phyloP scores from a whole-genome alignment of 1,140 invertebrate species.

The Microplitis demolitor region DNA sequence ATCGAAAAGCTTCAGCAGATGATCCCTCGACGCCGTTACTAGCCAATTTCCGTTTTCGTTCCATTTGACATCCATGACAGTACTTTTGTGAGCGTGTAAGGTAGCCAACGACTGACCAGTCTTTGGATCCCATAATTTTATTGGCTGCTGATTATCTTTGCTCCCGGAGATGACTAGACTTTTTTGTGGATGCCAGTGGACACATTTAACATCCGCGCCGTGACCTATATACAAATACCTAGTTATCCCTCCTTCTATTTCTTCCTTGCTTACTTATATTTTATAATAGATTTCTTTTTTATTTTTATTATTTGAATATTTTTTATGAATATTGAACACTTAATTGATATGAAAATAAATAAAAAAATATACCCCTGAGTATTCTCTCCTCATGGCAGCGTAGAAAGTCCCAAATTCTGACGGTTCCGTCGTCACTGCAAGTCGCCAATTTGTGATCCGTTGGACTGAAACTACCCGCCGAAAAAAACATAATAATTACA shows the following conservation, averaged over 20 bases:
- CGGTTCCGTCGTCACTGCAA: conserved; percentile 98
- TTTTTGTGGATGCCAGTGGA: conserved; percentile 99
- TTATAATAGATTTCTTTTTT: neutral
- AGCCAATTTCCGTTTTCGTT: conserved; percentile 99
- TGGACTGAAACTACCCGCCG: conserved; percentile 90
- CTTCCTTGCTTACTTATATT: neutral
- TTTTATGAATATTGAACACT: too few species aligned
- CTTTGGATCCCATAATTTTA: conserved; percentile 99
- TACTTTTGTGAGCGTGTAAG: conserved; percentile 97
- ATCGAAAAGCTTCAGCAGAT: conserved; percentile 98
- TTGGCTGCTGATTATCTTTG: conserved; percentile 99
- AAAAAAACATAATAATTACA: conserved; percentile 48
- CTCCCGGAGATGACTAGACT: conserved; percentile 96
- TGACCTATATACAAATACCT: conserved; percentile 73
- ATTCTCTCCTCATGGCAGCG: conserved; percentile 96
- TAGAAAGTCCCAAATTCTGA: conserved; percentile 98
- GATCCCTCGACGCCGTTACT: conserved; percentile 97
- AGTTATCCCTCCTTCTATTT: conserved; percentile 14
- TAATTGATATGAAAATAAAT: conserved; percentile 3
- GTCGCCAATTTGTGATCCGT: conserved; percentile 98
- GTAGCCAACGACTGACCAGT: conserved; percentile 88
- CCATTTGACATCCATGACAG: conserved; percentile 99
- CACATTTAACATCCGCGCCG: conserved; percentile 98
- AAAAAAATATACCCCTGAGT: conserved; percentile 76
- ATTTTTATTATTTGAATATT: conserved; percentile 3